Base-by-base conservation (phyloP, 2,888 invertebrate genomes). In the Griposia aprilina region DNA sequence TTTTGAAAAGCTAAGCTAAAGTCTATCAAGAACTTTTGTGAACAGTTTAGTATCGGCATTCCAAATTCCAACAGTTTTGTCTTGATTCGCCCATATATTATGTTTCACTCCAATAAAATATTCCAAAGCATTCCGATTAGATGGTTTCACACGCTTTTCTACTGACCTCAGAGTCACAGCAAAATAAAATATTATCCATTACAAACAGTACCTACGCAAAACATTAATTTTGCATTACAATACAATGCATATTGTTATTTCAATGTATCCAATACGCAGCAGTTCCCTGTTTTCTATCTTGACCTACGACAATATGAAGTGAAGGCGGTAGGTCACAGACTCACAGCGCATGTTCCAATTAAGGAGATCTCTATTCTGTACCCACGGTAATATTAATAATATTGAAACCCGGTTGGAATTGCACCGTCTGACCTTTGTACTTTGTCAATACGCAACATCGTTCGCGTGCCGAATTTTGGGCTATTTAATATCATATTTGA, bases 331-430 rank as follows among this genome's bases (percentile, higher is more conserved):
- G 79, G 74, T 82, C 67, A 71, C 17, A 26, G 30, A 3, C 59
- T 57, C 36, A 81, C 59, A 52, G 81, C 63, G 67, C 82, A 79
- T 79, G 67, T 41, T 52, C 66, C 78, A 82, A 82, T 74, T 67
- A 67, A 23, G 30, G 30, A 20, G 59, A 45, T 17, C 59, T 68
- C 41, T 17, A 41, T 26, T 63, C 60, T 30, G 62, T 63, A 50
- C 74, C 52, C 55, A 23, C 60, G 36, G 65, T 57, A 45, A 65
- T 77, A 77, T 62, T 63, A 13, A 30, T 65, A 68, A 41, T 68
- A 68, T 52, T 76, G n/a, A 71, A n/a, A 17, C 23, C 50, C n/a
- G 11, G 55, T 55, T 15, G 60, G 76, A 72, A 76, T 62, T 48
- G 66, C 66, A 67, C 17, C 55, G 74, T 1, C 36, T 23, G 66